A percentile compares a stretch with the other conserved stretches of the same genome.
phyloP scores from a whole-genome alignment of 2,113 vertebrate species.

The Garra rufa region DNA sequence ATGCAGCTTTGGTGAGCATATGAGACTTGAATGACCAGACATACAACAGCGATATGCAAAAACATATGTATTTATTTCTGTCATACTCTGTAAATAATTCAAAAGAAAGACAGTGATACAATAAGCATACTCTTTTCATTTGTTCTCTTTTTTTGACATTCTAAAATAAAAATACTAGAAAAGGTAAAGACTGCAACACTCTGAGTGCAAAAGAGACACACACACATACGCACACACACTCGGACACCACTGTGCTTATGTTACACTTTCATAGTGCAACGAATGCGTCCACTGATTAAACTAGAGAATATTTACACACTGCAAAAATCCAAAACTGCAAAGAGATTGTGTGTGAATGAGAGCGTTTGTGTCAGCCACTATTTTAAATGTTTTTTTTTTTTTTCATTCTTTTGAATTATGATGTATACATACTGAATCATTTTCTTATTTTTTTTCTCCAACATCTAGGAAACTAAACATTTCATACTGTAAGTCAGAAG shows the following conservation, averaged over 20 bases:
- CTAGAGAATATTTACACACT: constrained; percentile 61
- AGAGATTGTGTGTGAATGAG: constrained; percentile 19
- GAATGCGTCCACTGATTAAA: constrained; percentile 75
- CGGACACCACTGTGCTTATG: constrained; percentile 86
- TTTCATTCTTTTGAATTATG: background rate
- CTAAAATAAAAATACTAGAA: constrained; percentile 50
- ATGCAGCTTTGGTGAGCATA: background rate
- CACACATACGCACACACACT: constrained; percentile 70
- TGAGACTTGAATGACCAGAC: constrained; percentile 2
- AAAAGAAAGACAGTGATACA: constrained; percentile 60
- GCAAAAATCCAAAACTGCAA: constrained; percentile 30
- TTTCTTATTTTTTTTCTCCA: background rate
- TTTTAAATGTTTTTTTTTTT: background rate
- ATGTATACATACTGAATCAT: constrained; percentile 1
- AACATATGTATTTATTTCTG: constrained; percentile 59
- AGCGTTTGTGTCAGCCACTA: background rate
- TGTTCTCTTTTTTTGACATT: constrained; percentile 43
- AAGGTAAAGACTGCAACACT: constrained; percentile 76
- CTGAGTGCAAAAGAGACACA: constrained; percentile 83
- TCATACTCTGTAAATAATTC: constrained; percentile 51
- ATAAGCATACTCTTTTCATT: constrained; percentile 54
- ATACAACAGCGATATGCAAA: constrained; percentile 45
- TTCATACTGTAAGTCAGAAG: background rate
- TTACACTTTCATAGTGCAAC: constrained; percentile 83
- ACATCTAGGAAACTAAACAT: constrained; percentile 7